Evolutionary conservation across 2,888 invertebrate genomes (phyloP), one percentile per base, ranked within the genome.

Genomic region (Pheosia tremula): DNA sequence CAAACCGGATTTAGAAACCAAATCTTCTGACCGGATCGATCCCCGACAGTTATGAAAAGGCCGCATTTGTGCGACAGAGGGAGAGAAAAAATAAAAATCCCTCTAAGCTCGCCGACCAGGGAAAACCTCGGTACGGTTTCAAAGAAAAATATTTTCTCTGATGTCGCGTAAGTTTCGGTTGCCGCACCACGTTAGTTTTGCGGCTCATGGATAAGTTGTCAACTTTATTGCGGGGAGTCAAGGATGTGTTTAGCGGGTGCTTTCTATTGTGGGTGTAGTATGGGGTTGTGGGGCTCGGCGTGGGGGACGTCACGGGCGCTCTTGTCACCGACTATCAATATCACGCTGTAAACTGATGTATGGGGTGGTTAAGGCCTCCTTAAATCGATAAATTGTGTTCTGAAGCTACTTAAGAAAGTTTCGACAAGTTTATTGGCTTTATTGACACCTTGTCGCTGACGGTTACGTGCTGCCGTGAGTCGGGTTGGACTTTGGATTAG

Each of bases 311-410:
- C 86, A 83, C 80, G 72, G 79, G 69, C 75, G 78, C 75, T 80
- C 77, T 85, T 90, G 91, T 91, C 91, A 88, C 84, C 89, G 88
- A 84, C 91, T 91, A 91, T 91, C 92, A 91, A 91, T 92, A 91
- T 90, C 87, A 82, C 77, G 68, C 77, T 87, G 83, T 86, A 90
- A 90, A 89, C 82, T 90, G 91, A 91, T 88, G 84, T 89, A 88
- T 88, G 80, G 90, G 91, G 91, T 91, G 89, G 89, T 83, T 86
- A 83, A 89, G 87, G 86, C 81, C 84, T 80, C 71, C 85, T 87
- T 83, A 86, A 91, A 91, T 91, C 91, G 87, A 91, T 91, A 91
- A 87, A 90, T 85, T 89, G 87, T 86, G 86, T 89, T 90, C 83
- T 79, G 80, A 73, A 80, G 81, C 85, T 89, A 87, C 90, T 90